Evolutionary conservation across 2,797 vertebrate genomes (phyloP), one percentile per base, ranked within the genome.

Genomic region (Anguilla megastoma): DNA sequence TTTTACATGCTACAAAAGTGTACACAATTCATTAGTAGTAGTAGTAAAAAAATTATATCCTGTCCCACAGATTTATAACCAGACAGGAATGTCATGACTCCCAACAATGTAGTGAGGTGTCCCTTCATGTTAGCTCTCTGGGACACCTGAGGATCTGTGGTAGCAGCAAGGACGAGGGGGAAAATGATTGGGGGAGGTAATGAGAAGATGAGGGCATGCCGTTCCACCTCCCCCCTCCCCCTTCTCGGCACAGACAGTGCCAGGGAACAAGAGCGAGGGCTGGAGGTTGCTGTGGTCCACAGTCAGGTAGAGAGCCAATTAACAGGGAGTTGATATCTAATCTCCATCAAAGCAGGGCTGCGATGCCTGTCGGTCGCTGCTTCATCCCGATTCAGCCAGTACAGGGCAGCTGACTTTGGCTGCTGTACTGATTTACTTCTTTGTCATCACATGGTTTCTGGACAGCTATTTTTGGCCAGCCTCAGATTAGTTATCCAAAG

Each of bases 321-420:
- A 88, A 27, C 52, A 9, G 30, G 56, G 18, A 12, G 71, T 33
- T 24, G 87, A 74, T 45, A 85, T 50, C 83, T 88, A 45, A 88
- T 58, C 87, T 82, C 87, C 83, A 74, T 71, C 69, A 71, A 74
- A 85, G 30, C 63, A 45, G 84, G 50, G 63, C 87, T 69, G 24
- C 50, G 82, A 21, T 45, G 83, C 27, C 63, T 54, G 50, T 18
- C 12, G 69, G 21, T n/a, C 8, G 21, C 60, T 1, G 60, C 4
- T 50, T 85, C 82, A 58, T 74, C 48, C 63, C 52, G 87, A 50
- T 50, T 71, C 83, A n/a, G 41, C 45, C 45, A 48, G 21, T 3
- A 2, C 18, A 48, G 41, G 21, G 18, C 41, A 80, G 41, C 8
- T 24, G 41, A 80, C 4, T 80, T 80, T 74, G 10, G 69, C 2